Conservation (phyloP, 2,797 vertebrate genomes). For the Furcifer pardalis region DNA sequence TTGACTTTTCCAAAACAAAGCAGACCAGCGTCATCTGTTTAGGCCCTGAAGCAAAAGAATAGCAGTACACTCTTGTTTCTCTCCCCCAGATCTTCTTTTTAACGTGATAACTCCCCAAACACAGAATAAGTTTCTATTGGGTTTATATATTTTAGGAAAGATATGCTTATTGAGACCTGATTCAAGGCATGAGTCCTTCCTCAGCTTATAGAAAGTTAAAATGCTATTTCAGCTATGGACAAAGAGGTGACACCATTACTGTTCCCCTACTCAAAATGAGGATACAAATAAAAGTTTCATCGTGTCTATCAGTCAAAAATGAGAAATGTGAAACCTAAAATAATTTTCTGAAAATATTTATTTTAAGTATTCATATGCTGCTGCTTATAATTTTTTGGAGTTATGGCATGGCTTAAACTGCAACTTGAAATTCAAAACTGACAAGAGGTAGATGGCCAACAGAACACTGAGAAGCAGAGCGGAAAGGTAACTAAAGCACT, state of each 20-base stretch:
- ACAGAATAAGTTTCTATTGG: constrained; percentile 6
- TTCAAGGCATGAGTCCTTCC: not conserved
- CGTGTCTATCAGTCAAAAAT: not conserved
- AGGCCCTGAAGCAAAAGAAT: constrained; percentile 32
- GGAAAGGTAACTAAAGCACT: not conserved
- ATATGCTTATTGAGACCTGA: too few species aligned
- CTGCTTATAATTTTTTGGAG: not conserved
- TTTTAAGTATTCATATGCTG: not conserved
- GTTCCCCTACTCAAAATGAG: not conserved
- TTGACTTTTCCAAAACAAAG: constrained; percentile 20
- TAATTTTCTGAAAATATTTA: not conserved
- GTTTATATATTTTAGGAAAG: too few species aligned
- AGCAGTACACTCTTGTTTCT: not conserved
- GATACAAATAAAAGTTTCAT: not conserved
- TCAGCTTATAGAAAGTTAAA: not conserved
- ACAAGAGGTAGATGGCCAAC: not conserved
- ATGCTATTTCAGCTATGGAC: not conserved
- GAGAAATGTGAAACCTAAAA: not conserved
- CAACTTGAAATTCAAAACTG: not conserved
- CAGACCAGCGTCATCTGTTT: constrained; percentile 6
- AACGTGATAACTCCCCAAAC: not conserved
- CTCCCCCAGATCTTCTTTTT: not conserved
- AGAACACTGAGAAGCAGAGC: not conserved
- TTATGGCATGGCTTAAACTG: not conserved
- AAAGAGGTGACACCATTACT: not conserved